phyloP scores from a whole-genome alignment of 2,113 vertebrate genomes.

The Poicephalus meyeri region DNA sequence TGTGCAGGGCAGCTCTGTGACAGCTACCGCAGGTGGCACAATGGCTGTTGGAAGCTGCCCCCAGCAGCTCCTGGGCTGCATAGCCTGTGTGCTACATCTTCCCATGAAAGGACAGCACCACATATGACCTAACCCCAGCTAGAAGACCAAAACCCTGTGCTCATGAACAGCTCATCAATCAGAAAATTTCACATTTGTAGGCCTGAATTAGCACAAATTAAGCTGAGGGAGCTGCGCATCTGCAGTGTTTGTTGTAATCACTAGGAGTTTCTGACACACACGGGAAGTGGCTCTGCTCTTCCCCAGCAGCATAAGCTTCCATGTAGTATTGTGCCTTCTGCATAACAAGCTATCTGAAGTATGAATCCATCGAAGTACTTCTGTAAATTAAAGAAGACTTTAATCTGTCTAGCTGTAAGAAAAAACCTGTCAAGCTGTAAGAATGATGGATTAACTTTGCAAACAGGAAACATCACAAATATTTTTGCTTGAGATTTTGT shows the following conservation, averaged over 20 bases:
- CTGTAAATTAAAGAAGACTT: background rate
- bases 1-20: background rate
- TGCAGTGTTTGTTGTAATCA: background rate
- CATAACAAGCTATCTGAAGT: background rate
- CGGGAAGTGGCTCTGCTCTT: background rate
- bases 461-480: background rate
- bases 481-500: background rate
- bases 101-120: background rate
- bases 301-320: background rate
- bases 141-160: background rate
- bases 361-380: background rate
- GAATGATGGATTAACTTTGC: background rate
- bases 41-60: background rate
- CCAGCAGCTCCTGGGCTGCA: background rate
- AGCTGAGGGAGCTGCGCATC: background rate
- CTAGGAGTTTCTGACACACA: background rate
- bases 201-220: background rate
- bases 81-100: background rate
- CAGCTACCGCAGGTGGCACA: fast-evolving
- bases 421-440: background rate
- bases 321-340: background rate
- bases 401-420: background rate
- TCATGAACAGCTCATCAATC: background rate
- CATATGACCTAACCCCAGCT: background rate
- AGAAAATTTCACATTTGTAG: background rate